Base-by-base conservation (phyloP, 2,888 invertebrate genomes). In the Leucophenga maculata region DNA sequence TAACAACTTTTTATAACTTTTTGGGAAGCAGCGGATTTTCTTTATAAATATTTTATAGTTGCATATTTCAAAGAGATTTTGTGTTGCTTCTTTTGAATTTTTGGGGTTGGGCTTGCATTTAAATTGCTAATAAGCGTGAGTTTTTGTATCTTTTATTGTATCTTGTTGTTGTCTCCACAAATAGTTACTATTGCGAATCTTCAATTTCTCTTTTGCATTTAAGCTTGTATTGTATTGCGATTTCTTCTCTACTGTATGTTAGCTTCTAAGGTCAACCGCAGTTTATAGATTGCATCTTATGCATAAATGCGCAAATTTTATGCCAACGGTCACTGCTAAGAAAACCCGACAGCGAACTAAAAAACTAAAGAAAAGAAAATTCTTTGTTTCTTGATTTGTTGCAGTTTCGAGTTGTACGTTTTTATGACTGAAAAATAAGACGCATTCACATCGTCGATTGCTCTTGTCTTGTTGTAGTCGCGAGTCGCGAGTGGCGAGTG, bases 231-330 rank as follows among this genome's bases (percentile, higher is more conserved):
- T 48, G 26, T 70, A 55, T 44, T 65, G 69, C 65, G 26, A 26
- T 26, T 46, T 46, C n/a, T 13, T 46, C 46, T 46, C 14, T 57
- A 18, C 46, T 20, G 48, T 60, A 13, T 54, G 22, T 18, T 65
- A 20, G 26, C 57, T 32, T 18, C 67, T 67, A 57, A 64, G 68
- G 81, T 77, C 80, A 78, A 72, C 70, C 20, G 32, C 62, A 48
- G 20, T 48, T 48, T 20, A 22, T 16, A 64, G 46, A 64, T 48
- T 46, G 48, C 20, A 64, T 64, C 62, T 64, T 64, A 64, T 64
- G 62, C 62, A 64, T 64, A 64, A 64, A 64, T 64, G 62, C 62
- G 48, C 62, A 64, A 64, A 59, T 64, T 46, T 64, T 48, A 64
- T 64, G 62, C 62, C 62, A 64, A 48, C 46, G 32, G 20, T 26